Evolutionary conservation across 2,797 vertebrate genomes (phyloP).

Genomic region (Ispidina picta): DNA sequence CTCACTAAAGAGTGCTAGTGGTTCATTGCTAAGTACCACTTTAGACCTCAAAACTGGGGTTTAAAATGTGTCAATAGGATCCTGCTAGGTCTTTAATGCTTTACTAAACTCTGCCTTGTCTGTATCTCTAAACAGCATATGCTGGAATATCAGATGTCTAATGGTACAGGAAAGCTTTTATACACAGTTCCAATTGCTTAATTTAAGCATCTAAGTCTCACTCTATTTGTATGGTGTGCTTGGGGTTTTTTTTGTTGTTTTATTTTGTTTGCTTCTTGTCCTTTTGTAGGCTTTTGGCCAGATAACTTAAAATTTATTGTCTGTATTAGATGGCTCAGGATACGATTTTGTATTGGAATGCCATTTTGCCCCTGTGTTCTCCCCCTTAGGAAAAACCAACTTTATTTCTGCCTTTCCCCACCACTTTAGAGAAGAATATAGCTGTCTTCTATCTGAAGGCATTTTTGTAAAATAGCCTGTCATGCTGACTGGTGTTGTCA

Average conservation of each 20-base stretch:
- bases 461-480: conserved; percentile 30
- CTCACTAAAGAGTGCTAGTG: background rate
- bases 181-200: background rate
- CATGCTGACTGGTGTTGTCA: conserved; percentile 16
- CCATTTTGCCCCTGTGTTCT: background rate
- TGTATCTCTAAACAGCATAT: background rate
- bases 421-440: background rate
- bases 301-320: background rate
- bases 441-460: background rate
- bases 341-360: background rate
- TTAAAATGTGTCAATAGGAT: background rate
- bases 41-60: background rate
- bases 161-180: background rate
- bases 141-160: background rate
- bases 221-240: background rate
- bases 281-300: background rate
- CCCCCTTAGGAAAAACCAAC: background rate
- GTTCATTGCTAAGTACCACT: background rate
- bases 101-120: background rate
- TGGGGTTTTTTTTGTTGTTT: background rate
- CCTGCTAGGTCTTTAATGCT: background rate
- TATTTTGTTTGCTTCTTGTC: background rate
- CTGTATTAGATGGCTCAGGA: background rate
- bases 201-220: background rate
- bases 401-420: background rate